These are phyloP conservation scores for Corvus cornix DNA, from an alignment of 2,113 vertebrate species.

Conservation along the genomic window DNA sequence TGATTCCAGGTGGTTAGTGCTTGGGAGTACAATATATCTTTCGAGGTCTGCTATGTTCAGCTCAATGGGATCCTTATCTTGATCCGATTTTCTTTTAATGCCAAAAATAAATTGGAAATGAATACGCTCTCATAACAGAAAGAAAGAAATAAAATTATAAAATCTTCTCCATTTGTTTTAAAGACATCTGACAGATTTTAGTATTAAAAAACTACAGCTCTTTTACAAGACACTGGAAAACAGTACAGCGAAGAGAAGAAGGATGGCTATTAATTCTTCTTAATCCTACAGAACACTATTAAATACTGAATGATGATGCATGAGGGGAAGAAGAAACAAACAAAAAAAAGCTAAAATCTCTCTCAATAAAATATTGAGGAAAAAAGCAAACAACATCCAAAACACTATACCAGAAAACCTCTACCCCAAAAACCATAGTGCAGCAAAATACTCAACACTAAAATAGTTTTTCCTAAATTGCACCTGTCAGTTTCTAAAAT, in stretches of 20 bases:
- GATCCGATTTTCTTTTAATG: neutral
- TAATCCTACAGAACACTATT: neutral
- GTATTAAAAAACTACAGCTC: neutral
- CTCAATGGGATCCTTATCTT: neutral
- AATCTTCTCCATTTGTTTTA: neutral
- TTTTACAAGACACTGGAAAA: neutral
- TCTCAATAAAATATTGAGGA: neutral
- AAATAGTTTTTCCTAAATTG: neutral
- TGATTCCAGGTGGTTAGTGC: neutral
- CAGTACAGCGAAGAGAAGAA: neutral
- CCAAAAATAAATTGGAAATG: neutral
- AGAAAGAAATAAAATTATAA: neutral
- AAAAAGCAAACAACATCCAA: neutral
- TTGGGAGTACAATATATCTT: neutral
- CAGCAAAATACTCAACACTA: neutral
- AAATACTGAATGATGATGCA: neutral
- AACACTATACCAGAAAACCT: neutral
- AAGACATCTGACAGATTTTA: neutral
- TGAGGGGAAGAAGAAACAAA: neutral
- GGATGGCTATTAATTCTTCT: neutral
- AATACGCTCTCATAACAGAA: neutral
- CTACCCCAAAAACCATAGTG: accelerated
- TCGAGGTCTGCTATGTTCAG: neutral
- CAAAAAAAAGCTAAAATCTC: neutral
- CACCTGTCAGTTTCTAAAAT: neutral